phyloP scores from a whole-genome alignment of 2,113 vertebrate genomes.

The Tinamus guttatus region DNA sequence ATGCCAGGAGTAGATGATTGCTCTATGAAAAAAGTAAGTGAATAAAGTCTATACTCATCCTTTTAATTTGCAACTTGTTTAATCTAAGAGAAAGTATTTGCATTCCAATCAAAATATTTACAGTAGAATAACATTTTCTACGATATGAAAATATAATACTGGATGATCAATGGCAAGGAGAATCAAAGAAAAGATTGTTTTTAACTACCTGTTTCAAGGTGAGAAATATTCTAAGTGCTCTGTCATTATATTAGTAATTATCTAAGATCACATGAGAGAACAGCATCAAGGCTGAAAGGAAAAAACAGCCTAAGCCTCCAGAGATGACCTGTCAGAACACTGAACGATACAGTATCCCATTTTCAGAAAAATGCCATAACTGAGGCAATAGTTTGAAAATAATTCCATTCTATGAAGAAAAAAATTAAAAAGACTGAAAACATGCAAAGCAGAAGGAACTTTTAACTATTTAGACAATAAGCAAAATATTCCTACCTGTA shows the following conservation, averaged over 20 bases:
- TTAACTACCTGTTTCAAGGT: background rate
- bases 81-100: constrained; percentile 19
- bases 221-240: background rate
- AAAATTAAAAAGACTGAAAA: background rate
- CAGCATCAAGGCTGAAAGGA: background rate
- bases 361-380: background rate
- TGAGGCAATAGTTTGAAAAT: background rate
- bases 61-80: background rate
- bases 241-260: background rate
- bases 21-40: background rate
- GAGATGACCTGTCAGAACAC: background rate
- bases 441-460: background rate
- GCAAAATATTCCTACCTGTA: background rate
- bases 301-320: background rate
- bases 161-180: background rate
- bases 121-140: background rate
- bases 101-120: background rate
- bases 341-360: background rate
- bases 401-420: background rate
- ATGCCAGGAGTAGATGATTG: background rate
- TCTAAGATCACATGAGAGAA: background rate
- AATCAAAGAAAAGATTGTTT: background rate
- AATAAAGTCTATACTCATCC: background rate
- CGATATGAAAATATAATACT: background rate
- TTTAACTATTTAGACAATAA: background rate